phyloP scores from a whole-genome alignment of 2,888 invertebrate genomes.

The Orthonevra nobilis region DNA sequence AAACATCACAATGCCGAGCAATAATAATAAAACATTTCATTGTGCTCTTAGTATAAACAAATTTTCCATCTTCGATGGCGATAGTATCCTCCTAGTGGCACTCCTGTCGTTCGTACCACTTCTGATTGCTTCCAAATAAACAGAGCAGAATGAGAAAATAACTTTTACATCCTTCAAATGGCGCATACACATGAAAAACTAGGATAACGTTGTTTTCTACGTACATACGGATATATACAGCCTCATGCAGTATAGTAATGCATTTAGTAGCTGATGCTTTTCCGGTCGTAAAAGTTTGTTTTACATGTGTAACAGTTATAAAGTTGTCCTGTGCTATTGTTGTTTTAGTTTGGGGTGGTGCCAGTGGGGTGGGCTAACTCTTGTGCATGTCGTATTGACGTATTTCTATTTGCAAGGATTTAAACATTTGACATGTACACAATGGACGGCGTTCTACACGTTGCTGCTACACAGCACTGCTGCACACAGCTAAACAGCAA shows the following conservation, averaged over 20 bases:
- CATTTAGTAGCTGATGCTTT: slow-evolving; percentile 47
- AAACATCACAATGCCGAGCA: neutral
- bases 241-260: slow-evolving; percentile 8
- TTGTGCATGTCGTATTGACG: slow-evolving; percentile 25
- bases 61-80: slow-evolving; percentile 5
- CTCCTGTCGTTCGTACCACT: slow-evolving; percentile 3
- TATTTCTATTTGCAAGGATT: slow-evolving; percentile 50
- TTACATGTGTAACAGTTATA: slow-evolving; percentile 48
- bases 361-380: neutral
- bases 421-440: slow-evolving; percentile 38
- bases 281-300: slow-evolving; percentile 39
- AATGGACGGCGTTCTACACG: slow-evolving; percentile 18
- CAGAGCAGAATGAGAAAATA: slow-evolving; percentile 37
- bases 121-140: slow-evolving; percentile 31
- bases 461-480: neutral
- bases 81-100: slow-evolving; percentile 14
- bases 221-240: neutral
- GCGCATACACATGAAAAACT: slow-evolving; percentile 2
- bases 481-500: neutral
- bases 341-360: neutral
- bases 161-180: slow-evolving; percentile 39
- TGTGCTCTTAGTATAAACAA: neutral
- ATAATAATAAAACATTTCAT: slow-evolving; percentile 1
- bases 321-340: slow-evolving; percentile 48
- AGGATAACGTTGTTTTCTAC: neutral